These are phyloP conservation scores for Oriolus oriolus DNA, from an alignment of 2,113 vertebrate species.

Conservation along the genomic window DNA sequence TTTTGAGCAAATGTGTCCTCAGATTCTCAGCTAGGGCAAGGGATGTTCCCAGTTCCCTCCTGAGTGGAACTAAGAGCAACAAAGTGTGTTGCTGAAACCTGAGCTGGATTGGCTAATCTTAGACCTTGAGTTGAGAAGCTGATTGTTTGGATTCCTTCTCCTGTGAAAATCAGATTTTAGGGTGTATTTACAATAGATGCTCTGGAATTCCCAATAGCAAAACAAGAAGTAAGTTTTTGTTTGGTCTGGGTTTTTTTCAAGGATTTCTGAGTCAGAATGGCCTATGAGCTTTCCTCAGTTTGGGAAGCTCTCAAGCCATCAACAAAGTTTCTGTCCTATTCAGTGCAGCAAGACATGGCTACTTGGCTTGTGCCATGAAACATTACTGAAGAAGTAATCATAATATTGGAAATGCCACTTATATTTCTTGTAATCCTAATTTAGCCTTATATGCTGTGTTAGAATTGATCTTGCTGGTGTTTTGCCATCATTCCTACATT, in stretches of 20 bases:
- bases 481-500: background rate
- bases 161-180: background rate
- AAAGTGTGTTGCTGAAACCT: background rate
- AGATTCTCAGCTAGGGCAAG: background rate
- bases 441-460: background rate
- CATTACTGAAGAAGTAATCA: background rate
- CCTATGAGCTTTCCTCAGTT: background rate
- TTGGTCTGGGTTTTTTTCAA: background rate
- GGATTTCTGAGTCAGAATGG: background rate
- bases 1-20: background rate
- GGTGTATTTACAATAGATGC: background rate
- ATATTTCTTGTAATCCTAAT: background rate
- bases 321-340: background rate
- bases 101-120: background rate
- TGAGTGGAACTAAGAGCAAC: background rate
- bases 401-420: background rate
- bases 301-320: background rate
- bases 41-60: background rate
- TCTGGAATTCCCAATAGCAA: background rate
- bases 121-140: background rate
- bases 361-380: background rate
- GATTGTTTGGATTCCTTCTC: background rate
- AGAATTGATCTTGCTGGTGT: background rate
- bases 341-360: background rate
- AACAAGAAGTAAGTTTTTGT: background rate